Evolutionary conservation across 2,113 vertebrate species (phyloP).

Genomic region (Siniperca knerii): DNA sequence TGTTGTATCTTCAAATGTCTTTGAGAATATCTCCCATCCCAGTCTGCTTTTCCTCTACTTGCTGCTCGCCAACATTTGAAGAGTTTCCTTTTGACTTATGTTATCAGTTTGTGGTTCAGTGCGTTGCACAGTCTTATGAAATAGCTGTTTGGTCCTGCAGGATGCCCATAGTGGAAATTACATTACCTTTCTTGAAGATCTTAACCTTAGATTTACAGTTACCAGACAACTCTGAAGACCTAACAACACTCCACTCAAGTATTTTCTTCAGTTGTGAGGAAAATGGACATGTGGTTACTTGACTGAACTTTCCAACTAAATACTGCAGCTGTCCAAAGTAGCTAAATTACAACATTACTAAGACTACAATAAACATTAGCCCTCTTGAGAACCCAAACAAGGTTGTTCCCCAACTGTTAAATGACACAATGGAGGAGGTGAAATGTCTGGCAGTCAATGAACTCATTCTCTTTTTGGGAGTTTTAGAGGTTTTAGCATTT

Average conservation of each 20-base stretch:
- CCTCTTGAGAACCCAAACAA: constrained; percentile 26
- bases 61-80: constrained; percentile 63
- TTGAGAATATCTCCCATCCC: constrained; percentile 75
- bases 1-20: constrained; percentile 78
- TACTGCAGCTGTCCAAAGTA: constrained; percentile 19
- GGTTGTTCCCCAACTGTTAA: constrained; percentile 36
- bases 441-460: constrained; percentile 49
- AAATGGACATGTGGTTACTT: constrained; percentile 36
- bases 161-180: constrained; percentile 71
- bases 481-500: constrained; percentile 34
- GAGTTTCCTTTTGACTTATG: constrained; percentile 73
- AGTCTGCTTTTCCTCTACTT: constrained; percentile 56
- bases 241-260: constrained; percentile 30
- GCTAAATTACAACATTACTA: constrained; percentile 34
- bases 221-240: constrained; percentile 49
- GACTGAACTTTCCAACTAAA: constrained; percentile 48
- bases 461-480: constrained; percentile 28
- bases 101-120: constrained; percentile 77
- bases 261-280: constrained; percentile 32
- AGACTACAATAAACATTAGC: constrained; percentile 28
- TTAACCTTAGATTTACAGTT: constrained; percentile 62
- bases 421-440: constrained; percentile 23
- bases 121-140: constrained; percentile 72
- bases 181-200: constrained; percentile 75
- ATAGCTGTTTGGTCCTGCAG: constrained; percentile 70